Percentiles rank a stretch among this genome's conserved stretches.
Evolutionary conservation across 2,113 vertebrate genomes (phyloP).

Genomic region (Hystrix cristata): DNA sequence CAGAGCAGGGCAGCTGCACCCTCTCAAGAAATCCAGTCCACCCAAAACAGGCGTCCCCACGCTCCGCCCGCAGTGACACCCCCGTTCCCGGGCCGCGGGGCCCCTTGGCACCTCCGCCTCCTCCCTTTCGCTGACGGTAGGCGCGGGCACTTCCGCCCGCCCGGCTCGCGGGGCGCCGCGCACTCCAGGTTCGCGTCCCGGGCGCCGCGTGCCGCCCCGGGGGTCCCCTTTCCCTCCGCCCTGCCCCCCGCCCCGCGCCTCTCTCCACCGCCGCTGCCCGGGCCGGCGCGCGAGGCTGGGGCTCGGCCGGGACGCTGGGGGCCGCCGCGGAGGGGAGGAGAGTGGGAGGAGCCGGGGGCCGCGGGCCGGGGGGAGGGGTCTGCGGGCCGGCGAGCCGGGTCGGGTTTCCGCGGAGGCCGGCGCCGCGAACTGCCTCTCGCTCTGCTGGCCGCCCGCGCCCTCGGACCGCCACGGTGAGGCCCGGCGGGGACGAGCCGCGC

Average conservation of each 20-base stretch:
- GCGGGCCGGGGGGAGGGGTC: slow-evolving; percentile 81
- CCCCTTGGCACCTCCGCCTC: not conserved
- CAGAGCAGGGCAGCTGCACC: not conserved
- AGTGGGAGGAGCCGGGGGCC: slow-evolving; percentile 84
- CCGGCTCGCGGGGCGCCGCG: not conserved
- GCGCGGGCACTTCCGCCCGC: not conserved
- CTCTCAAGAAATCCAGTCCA: not conserved
- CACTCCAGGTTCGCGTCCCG: not conserved
- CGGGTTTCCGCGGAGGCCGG: slow-evolving; percentile 73
- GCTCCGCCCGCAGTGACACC: not conserved
- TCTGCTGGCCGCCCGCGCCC: slow-evolving; percentile 45
- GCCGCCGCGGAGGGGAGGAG: slow-evolving; percentile 77
- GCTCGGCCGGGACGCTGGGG: slow-evolving; percentile 8
- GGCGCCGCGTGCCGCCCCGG: not conserved
- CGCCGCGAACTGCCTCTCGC: not conserved
- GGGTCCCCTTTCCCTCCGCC: not conserved
- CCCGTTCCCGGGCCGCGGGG: not conserved
- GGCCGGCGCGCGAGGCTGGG: not conserved
- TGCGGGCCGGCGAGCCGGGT: slow-evolving; percentile 73
- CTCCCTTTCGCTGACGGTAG: not conserved
- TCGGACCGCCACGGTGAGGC: slow-evolving; percentile 58
- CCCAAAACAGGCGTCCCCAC: not conserved
- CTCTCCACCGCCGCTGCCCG: not conserved
- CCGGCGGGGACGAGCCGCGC: not conserved
- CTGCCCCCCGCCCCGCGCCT: not conserved